Conservation (phyloP, 2,888 invertebrate genomes). For the Lithodes maja region DNA sequence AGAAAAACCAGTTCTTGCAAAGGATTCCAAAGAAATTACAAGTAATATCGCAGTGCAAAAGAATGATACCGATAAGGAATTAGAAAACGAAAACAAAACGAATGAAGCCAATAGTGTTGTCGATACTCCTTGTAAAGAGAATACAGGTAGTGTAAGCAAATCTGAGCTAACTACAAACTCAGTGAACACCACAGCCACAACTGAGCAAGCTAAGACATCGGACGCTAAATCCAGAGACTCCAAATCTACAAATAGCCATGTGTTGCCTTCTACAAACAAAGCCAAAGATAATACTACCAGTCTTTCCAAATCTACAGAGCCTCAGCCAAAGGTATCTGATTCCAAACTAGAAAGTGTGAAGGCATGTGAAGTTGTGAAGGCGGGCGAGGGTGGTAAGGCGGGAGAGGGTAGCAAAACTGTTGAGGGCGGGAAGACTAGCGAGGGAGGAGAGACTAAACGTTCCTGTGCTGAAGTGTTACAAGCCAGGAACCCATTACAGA, state of each 20-base stretch:
- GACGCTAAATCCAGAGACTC: not conserved
- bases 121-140: not conserved
- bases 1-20: not conserved
- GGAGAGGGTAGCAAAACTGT: not conserved
- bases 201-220: not conserved
- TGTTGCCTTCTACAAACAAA: not conserved
- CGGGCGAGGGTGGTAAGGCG: not conserved
- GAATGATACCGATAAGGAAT: not conserved
- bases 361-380: not conserved
- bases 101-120: not conserved
- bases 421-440: not conserved
- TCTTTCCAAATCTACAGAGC: not conserved
- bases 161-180: not conserved
- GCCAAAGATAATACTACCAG: not conserved
- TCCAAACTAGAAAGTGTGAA: not conserved
- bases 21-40: not conserved
- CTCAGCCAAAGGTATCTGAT: not conserved
- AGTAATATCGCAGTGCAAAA: not conserved
- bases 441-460: conserved; percentile 27
- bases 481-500: conserved; percentile 32
- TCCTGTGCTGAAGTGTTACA: conserved; percentile 44
- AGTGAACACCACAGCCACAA: not conserved
- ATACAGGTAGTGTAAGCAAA: not conserved
- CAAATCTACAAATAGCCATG: not conserved
- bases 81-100: too few relatives aligned